Evolutionary conservation across 2,888 invertebrate species (phyloP).

Genomic region (Tromatobia lineatoria): DNA sequence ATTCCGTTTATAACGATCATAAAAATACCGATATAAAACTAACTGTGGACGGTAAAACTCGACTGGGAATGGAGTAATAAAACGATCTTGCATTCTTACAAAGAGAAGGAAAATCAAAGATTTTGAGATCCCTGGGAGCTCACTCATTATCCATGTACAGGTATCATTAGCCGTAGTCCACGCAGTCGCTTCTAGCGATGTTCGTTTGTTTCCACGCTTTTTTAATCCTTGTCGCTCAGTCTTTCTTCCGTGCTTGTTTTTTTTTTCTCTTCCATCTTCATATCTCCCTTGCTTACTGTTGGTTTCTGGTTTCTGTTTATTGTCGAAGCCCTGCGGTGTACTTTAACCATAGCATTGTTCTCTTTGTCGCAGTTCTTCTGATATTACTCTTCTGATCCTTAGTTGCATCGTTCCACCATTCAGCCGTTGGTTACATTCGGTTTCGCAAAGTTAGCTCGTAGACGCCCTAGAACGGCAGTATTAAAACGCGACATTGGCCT

Average conservation of each 20-base stretch:
- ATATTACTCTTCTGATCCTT: slow-evolving; percentile 41
- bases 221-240: slow-evolving; percentile 73
- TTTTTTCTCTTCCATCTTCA: slow-evolving; percentile 14
- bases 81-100: not conserved
- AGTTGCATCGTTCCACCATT: slow-evolving; percentile 38
- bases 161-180: slow-evolving; percentile 50
- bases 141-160: slow-evolving; percentile 45
- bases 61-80: not conserved
- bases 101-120: slow-evolving; percentile 32
- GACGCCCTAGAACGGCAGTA: slow-evolving; percentile 29
- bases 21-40: not conserved
- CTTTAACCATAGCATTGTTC: slow-evolving; percentile 51
- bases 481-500: slow-evolving; percentile 48
- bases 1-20: not conserved
- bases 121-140: slow-evolving; percentile 13
- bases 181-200: slow-evolving; percentile 76
- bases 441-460: slow-evolving; percentile 42
- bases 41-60: not conserved
- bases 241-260: slow-evolving; percentile 35
- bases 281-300: not conserved
- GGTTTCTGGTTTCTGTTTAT: slow-evolving; percentile 38
- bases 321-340: slow-evolving; percentile 49
- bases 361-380: slow-evolving; percentile 56
- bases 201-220: slow-evolving; percentile 77
- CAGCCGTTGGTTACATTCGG: slow-evolving; percentile 47